A percentile compares a stretch with the other conserved stretches of the same genome.
These are phyloP conservation scores for Epiblema foenella DNA, from an alignment of 2,888 invertebrate genomes.

Conservation along the genomic window DNA sequence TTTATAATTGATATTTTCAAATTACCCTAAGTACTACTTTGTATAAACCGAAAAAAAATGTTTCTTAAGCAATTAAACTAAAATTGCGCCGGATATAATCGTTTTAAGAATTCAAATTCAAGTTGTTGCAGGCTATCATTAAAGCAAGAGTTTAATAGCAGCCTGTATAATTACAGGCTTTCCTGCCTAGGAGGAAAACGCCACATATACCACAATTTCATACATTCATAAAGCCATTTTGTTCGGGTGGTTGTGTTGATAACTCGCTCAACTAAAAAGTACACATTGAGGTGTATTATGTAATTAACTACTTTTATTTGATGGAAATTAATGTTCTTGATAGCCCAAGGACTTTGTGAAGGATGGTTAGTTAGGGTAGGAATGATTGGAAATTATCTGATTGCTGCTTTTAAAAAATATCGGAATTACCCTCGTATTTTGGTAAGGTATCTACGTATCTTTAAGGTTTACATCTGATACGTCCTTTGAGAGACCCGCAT, in stretches of 20 bases:
- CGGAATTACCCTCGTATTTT: neutral
- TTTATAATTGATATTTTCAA: neutral
- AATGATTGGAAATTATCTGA: neutral
- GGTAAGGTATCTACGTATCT: neutral
- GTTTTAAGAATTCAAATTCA: slow-evolving; percentile 31
- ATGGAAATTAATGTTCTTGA: slow-evolving; percentile 29
- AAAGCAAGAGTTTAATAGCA: slow-evolving; percentile 29
- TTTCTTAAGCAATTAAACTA: slow-evolving; percentile 25
- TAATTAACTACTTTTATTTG: slow-evolving; percentile 23
- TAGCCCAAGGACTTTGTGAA: slow-evolving; percentile 23
- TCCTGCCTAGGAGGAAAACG: slow-evolving; percentile 1
- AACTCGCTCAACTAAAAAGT: slow-evolving; percentile 28
- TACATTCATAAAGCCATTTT: neutral
- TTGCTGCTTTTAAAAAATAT: neutral
- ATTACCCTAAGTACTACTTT: slow-evolving; percentile 11
- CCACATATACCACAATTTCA: neutral
- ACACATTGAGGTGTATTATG: slow-evolving; percentile 26
- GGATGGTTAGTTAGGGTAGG: neutral
- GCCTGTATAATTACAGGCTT: slow-evolving; percentile 24
- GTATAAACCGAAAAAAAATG: slow-evolving; percentile 24
- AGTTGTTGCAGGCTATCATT: slow-evolving; percentile 28
- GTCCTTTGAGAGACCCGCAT: no score
- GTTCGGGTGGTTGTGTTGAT: neutral
- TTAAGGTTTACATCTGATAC: no score
- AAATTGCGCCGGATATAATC: slow-evolving; percentile 32